phyloP scores from a whole-genome alignment of 1,140 invertebrate genomes.

The Listronotus oregonensis region DNA sequence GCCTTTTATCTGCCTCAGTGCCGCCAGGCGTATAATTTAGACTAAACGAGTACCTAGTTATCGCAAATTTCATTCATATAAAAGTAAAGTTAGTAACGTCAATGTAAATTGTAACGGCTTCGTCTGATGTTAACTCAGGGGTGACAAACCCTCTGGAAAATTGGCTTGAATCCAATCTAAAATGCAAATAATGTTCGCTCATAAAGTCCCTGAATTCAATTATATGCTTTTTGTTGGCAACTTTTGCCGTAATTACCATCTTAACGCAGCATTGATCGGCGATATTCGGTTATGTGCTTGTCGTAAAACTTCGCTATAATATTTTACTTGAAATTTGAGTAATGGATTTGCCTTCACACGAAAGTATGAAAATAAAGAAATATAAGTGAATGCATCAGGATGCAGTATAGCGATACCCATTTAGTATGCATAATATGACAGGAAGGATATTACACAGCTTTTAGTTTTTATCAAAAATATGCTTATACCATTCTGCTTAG shows the following conservation, averaged over 20 bases:
- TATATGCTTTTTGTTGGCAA: conserved; percentile 33
- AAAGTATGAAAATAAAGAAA: too few species aligned
- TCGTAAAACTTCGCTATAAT: neutral
- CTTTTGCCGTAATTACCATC: conserved; percentile 23
- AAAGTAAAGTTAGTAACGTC: conserved; percentile 23
- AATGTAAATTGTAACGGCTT: conserved; percentile 29
- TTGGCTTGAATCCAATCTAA: conserved; percentile 49
- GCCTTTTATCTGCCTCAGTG: neutral
- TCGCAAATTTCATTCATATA: conserved; percentile 33
- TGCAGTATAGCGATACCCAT: too few species aligned
- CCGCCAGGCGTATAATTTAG: conserved; percentile 18
- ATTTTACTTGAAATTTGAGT: neutral
- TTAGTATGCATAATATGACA: too few species aligned
- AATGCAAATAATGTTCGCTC: conserved; percentile 44
- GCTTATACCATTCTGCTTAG: too few species aligned
- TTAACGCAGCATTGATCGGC: conserved; percentile 17
- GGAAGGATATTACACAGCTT: too few species aligned
- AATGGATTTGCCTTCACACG: too few species aligned
- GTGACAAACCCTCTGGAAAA: conserved; percentile 47
- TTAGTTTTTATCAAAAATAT: too few species aligned
- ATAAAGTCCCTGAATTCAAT: conserved; percentile 36
- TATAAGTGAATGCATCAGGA: too few species aligned
- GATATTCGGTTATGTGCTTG: conserved; percentile 7
- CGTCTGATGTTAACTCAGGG: conserved; percentile 35
- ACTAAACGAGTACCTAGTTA: conserved; percentile 16